A percentile compares a stretch with the other conserved stretches of the same genome.
Conservation (phyloP, 2,797 vertebrate species). For the Gallinago solitaria region DNA sequence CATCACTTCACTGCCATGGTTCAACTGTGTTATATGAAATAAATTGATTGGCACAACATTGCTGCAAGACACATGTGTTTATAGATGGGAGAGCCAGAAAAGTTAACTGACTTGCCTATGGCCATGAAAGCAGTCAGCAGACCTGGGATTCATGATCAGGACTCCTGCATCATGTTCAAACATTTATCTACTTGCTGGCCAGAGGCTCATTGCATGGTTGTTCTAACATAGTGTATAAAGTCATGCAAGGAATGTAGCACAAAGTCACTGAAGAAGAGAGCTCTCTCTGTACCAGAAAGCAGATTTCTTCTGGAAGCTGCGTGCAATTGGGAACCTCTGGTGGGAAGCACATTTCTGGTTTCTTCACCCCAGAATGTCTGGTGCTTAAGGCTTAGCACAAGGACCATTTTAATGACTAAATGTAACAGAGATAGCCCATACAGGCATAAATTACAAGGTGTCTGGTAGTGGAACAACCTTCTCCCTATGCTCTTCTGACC, state of each 20-base stretch:
- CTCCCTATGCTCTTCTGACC: slow-evolving; percentile 34
- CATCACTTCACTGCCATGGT: slow-evolving; percentile 5
- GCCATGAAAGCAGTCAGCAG: slow-evolving; percentile 24
- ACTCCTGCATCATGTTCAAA: slow-evolving; percentile 31
- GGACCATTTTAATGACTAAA: slow-evolving; percentile 63
- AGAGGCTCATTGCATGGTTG: slow-evolving; percentile 32
- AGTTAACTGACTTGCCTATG: neutral
- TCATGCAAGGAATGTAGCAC: slow-evolving; percentile 68
- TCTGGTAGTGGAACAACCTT: slow-evolving; percentile 40
- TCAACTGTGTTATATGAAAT: neutral
- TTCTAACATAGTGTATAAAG: slow-evolving; percentile 33
- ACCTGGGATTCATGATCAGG: slow-evolving; percentile 19
- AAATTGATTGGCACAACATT: neutral
- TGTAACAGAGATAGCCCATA: slow-evolving; percentile 55
- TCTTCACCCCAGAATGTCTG: slow-evolving; percentile 70
- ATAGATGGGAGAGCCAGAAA: neutral
- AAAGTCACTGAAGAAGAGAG: slow-evolving; percentile 56
- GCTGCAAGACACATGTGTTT: neutral
- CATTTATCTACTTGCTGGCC: slow-evolving; percentile 11
- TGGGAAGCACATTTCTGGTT: slow-evolving; percentile 50
- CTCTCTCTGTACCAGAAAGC: slow-evolving; percentile 58
- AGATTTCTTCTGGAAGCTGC: slow-evolving; percentile 64
- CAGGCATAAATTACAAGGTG: slow-evolving; percentile 69
- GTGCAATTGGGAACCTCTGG: slow-evolving; percentile 54
- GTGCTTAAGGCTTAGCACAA: slow-evolving; percentile 72